phyloP scores from a whole-genome alignment of 2,113 vertebrate genomes.

The Chloebia gouldiae region DNA sequence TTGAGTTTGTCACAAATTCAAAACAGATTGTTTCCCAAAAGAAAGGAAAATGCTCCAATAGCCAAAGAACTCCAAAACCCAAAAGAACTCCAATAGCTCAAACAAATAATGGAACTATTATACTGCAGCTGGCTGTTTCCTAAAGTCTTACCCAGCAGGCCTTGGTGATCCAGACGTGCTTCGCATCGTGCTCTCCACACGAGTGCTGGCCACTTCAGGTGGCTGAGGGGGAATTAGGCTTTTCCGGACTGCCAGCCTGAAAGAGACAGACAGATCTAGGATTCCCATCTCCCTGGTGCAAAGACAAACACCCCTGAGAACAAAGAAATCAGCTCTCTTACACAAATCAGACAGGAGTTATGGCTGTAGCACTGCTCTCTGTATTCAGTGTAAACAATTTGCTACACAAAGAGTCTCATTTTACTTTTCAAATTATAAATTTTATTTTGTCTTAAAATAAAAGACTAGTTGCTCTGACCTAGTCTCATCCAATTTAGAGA shows the following conservation, averaged over 20 bases:
- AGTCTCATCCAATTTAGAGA: not conserved
- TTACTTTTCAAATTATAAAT: not conserved
- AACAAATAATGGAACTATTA: not conserved
- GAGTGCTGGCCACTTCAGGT: constrained; percentile 78
- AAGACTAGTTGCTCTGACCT: not conserved
- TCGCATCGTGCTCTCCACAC: constrained; percentile 84
- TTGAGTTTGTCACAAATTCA: not conserved
- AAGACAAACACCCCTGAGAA: not conserved
- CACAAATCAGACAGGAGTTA: not conserved
- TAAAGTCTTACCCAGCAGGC: constrained; percentile 84
- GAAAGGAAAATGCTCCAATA: not conserved
- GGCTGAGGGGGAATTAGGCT: constrained; percentile 90
- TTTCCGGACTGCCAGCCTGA: constrained; percentile 90
- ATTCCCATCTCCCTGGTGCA: not conserved
- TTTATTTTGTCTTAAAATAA: not conserved
- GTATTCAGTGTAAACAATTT: not conserved
- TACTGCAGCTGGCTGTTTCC: not conserved
- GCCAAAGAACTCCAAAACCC: too few species aligned
- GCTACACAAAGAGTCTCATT: not conserved
- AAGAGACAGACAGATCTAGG: constrained; percentile 25
- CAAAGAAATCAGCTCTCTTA: not conserved
- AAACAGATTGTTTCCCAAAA: not conserved
- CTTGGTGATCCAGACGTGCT: constrained; percentile 89
- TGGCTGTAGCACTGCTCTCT: not conserved
- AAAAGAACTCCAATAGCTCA: too few species aligned